Conservation (phyloP, 2,888 invertebrate genomes). For the Synergus gifuensis region DNA sequence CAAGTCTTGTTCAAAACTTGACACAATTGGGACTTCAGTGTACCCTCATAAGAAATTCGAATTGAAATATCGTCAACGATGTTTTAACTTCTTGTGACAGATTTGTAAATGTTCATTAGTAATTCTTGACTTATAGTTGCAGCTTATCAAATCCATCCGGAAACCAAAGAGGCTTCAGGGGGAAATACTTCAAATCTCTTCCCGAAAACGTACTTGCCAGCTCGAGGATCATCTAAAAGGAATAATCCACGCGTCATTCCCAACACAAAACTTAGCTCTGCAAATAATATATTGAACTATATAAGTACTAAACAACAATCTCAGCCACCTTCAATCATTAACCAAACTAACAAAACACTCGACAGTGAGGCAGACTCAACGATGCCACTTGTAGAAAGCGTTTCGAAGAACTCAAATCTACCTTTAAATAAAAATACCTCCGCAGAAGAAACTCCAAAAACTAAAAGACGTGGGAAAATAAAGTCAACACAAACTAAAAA, state of each 20-base stretch:
- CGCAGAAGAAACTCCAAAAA: neutral
- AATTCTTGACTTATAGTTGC: slow-evolving; percentile 12
- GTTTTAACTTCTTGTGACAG: no score
- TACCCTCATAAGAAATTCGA: no score
- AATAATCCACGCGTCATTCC: neutral
- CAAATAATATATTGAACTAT: neutral
- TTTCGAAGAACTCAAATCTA: neutral
- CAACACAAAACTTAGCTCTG: neutral
- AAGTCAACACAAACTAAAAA: neutral
- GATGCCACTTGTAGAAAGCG: neutral
- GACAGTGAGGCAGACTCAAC: neutral
- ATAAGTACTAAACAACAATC: neutral
- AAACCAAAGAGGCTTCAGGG: neutral
- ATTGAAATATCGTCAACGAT: no score
- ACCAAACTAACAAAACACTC: neutral
- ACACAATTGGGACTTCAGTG: no score
- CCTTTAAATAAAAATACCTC: neutral
- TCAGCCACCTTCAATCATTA: neutral
- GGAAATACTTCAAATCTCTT: neutral
- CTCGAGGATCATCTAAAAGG: neutral
- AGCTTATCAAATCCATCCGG: neutral
- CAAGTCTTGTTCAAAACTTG: no score
- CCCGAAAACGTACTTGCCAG: neutral
- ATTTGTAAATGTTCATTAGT: no score
- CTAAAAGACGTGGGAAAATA: neutral